Percentiles rank a stretch among this genome's conserved stretches.
These are phyloP conservation scores for Prorops nasuta DNA, from an alignment of 1,140 invertebrate species.

Conservation along the genomic window DNA sequence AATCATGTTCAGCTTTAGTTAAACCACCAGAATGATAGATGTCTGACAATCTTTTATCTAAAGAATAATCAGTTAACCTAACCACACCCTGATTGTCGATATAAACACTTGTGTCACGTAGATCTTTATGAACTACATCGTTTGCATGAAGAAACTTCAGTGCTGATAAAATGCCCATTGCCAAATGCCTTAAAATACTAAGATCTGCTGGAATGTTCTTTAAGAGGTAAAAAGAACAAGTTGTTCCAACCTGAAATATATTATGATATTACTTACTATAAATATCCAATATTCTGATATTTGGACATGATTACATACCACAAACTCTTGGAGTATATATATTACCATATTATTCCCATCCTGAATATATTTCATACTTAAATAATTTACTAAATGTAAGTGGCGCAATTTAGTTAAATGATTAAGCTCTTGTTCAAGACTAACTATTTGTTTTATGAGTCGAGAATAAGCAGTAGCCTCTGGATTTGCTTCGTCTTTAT, in stretches of 20 bases:
- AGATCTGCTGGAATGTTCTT: conserved; percentile 61
- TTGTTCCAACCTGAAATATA: conserved; percentile 47
- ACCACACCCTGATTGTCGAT: conserved; percentile 61
- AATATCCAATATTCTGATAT: not conserved
- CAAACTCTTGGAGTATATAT: conserved; percentile 68
- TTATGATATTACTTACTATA: not conserved
- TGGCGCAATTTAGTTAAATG: conserved; percentile 68
- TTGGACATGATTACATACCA: conserved; percentile 52
- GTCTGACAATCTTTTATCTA: conserved; percentile 66
- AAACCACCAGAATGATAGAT: conserved; percentile 44
- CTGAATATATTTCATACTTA: conserved; percentile 65
- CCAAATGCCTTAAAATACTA: conserved; percentile 64
- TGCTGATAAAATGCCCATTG: conserved; percentile 65
- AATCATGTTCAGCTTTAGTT: conserved; percentile 44
- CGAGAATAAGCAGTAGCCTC: conserved; percentile 45
- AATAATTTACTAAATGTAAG: conserved; percentile 70
- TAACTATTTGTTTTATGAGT: conserved; percentile 59
- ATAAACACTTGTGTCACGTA: conserved; percentile 67
- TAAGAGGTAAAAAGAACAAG: conserved; percentile 57
- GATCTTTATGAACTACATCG: conserved; percentile 75
- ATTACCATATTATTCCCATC: conserved; percentile 61
- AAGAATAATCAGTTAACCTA: conserved; percentile 69
- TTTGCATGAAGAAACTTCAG: conserved; percentile 74
- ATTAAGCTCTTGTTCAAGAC: conserved; percentile 72
- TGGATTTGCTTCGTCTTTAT: conserved; percentile 19